Base-by-base conservation (phyloP, 92 coral and sea anemone species). In the Micromussa lordhowensis region DNA sequence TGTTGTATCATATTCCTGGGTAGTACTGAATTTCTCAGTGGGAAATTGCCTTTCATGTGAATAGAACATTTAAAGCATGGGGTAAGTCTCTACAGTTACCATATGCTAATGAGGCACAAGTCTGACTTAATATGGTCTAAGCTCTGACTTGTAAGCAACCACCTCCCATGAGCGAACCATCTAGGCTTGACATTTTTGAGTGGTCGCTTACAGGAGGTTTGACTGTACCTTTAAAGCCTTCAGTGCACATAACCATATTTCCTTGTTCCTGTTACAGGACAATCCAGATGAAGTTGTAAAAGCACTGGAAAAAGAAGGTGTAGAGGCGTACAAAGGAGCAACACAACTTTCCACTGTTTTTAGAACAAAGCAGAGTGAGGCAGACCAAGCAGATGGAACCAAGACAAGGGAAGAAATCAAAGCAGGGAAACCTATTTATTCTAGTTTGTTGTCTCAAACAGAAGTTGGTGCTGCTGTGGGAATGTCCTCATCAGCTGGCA, bases 271-370 rank as follows among this genome's bases (percentile, higher is more conserved):
- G 14, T 5, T 2, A 31, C 77, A 97, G 99, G 99, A 97, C 82
- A 77, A 96, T 80, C 99, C 99, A 51, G 78, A 29, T 70, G 99
- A 96, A 73, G 98, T 96, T 74, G 91, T 84, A 24, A 88, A 75
- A 86, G 99, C 86, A 26, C 93, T 97, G 17, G 94, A 93, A 38
- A 92, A 88, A 86, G 98, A 97, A 86, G 95, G 95, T 59, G 93
- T 97, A 48, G 96, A 93, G 64, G 93, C 96, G 5, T 97, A 97
- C 88, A 91, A 84, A 80, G 99, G 99, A 34, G 98, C 96, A 16
- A 97, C 99, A 7, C 99, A 97, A 90, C 96, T 97, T 11, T 83
- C 93, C 72, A 92, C 98, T 30, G 98, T 97, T 16, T 88, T 85
- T 80, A 94, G 93, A 80, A 93, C 98, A 18, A 83, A 88, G 32